A percentile compares a stretch with the other conserved stretches of the same genome.
Evolutionary conservation across 2,888 invertebrate species (phyloP).

Genomic region (Caradrina clavipalpis): DNA sequence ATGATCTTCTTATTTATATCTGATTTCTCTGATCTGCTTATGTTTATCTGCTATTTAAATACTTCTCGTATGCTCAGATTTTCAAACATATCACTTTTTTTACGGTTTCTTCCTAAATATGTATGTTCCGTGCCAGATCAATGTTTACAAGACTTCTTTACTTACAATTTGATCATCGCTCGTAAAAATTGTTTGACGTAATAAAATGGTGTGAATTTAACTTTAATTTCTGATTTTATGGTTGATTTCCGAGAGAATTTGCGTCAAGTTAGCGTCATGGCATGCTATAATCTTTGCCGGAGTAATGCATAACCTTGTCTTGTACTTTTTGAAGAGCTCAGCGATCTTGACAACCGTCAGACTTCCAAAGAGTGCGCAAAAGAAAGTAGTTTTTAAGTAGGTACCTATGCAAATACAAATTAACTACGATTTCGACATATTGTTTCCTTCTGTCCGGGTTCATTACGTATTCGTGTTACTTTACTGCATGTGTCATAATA

Average conservation of each 20-base stretch:
- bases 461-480: constrained; percentile 7
- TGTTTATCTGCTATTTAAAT: neutral
- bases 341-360: constrained; percentile 64
- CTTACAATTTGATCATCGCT: constrained; percentile 51
- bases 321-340: constrained; percentile 49
- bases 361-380: constrained; percentile 38
- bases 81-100: constrained; percentile 19
- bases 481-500: constrained; percentile 7
- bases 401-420: constrained; percentile 8
- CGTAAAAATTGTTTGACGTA: constrained; percentile 62
- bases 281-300: constrained; percentile 59
- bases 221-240: constrained; percentile 74
- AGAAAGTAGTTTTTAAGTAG: constrained; percentile 46
- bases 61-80: neutral
- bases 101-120: constrained; percentile 28
- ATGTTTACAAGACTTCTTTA: constrained; percentile 48
- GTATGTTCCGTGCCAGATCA: constrained; percentile 43
- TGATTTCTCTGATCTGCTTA: constrained; percentile 7
- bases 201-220: constrained; percentile 65
- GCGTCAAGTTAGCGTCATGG: constrained; percentile 67
- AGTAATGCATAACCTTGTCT: constrained; percentile 63
- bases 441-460: constrained; percentile 15
- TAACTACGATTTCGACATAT: neutral
- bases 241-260: constrained; percentile 75
- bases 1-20: constrained; percentile 21